Conservation (phyloP, 2,797 vertebrate species). For the Epinephelus coioides region DNA sequence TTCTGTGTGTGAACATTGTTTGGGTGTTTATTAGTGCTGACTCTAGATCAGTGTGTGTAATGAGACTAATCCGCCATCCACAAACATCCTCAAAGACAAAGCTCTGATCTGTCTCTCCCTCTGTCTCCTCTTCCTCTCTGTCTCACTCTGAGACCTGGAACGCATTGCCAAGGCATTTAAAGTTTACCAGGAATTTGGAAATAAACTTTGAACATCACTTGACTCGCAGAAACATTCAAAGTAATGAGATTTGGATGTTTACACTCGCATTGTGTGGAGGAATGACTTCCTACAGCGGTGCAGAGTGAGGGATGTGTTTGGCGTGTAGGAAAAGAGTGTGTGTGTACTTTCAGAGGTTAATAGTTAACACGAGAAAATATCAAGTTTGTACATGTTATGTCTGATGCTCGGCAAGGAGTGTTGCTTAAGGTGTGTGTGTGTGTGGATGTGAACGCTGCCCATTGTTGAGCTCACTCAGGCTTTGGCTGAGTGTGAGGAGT, state of each 20-base stretch:
- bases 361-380: slow-evolving; percentile 73
- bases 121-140: not conserved
- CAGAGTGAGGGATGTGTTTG: slow-evolving; percentile 45
- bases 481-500: slow-evolving; percentile 64
- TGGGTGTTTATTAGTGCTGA: slow-evolving; percentile 44
- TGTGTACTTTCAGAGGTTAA: slow-evolving; percentile 69
- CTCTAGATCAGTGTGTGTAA: slow-evolving; percentile 38
- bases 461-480: slow-evolving; percentile 60
- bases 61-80: slow-evolving; percentile 48
- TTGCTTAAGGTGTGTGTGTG: slow-evolving; percentile 44
- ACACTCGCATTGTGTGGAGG: slow-evolving; percentile 42
- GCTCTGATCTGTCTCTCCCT: slow-evolving; percentile 29
- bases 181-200: slow-evolving; percentile 55
- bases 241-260: slow-evolving; percentile 53
- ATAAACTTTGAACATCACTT: slow-evolving; percentile 42
- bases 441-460: slow-evolving; percentile 32
- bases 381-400: slow-evolving; percentile 70
- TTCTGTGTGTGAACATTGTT: not conserved
- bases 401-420: slow-evolving; percentile 60
- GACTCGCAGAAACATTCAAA: slow-evolving; percentile 23
- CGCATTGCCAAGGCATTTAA: slow-evolving; percentile 41
- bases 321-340: slow-evolving; percentile 42
- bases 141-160: slow-evolving; percentile 20
- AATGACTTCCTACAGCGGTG: slow-evolving; percentile 55
- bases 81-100: slow-evolving; percentile 51